Conservation (phyloP, 2,888 invertebrate genomes). For the Microdon myrmicae region DNA sequence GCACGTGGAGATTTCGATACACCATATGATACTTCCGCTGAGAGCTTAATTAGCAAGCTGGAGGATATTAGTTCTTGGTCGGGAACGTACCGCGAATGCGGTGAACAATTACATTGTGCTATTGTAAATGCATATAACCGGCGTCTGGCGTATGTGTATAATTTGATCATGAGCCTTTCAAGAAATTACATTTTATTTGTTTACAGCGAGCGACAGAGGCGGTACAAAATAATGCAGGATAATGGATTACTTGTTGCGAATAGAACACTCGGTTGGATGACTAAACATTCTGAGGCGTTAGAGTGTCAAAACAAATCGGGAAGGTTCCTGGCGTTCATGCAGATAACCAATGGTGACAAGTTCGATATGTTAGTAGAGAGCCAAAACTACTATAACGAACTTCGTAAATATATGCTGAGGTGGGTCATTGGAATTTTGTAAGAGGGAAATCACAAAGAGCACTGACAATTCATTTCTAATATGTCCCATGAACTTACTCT, state of each 20-base stretch:
- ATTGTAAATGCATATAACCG: conserved; percentile 80
- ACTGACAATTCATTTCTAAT: too few relatives aligned
- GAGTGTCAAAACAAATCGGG: conserved; percentile 67
- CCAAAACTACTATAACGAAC: conserved; percentile 75
- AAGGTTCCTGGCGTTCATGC: conserved; percentile 77
- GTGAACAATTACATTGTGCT: conserved; percentile 75
- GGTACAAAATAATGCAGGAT: conserved; percentile 77
- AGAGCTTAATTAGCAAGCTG: conserved; percentile 72
- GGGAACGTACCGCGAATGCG: conserved; percentile 64
- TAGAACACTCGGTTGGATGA: conserved; percentile 76
- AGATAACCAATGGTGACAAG: conserved; percentile 76
- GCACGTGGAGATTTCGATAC: conserved; percentile 87
- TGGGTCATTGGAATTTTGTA: conserved; percentile 54
- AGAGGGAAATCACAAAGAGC: conserved; percentile 2
- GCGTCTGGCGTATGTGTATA: conserved; percentile 69
- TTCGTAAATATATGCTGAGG: conserved; percentile 72
- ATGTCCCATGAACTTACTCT: too few relatives aligned
- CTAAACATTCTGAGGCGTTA: conserved; percentile 76
- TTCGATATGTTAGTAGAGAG: conserved; percentile 84
- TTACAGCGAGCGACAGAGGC: conserved; percentile 74
- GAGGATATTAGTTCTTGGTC: conserved; percentile 58
- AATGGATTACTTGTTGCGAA: conserved; percentile 84
- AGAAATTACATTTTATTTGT: conserved; percentile 12
- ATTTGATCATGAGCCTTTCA: not conserved
- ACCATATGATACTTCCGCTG: conserved; percentile 85